Base-by-base conservation (phyloP, 92 coral and sea anemone genomes). In the Actinernus sp. region DNA sequence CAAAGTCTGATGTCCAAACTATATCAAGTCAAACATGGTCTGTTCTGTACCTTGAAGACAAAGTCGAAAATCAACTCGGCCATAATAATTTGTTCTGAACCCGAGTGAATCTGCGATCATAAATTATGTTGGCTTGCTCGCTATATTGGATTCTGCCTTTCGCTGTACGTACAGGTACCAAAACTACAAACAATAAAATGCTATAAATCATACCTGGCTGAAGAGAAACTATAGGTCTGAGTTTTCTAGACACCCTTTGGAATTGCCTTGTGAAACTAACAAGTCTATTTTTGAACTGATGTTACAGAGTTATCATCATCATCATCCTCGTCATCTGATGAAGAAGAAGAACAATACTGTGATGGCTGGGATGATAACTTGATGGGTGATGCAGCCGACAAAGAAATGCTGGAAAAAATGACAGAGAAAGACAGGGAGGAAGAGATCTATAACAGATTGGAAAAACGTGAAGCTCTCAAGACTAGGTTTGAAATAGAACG, bases 341-440 rank as follows among this genome's bases (percentile, higher is more conserved):
- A 91, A 41, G 97, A 95, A 40, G 97, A 94, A 4, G 98, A 95
- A 24, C 78, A 79, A 22, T 95, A 91, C 26, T 76, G 80, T 52
- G 99, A 95, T 73, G 97, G 92, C 21, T 88, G 93, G 95, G 99
- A 95, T 55, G 99, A 91, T 26, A 75, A 87, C 50, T 61, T 89
- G 50, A 88, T 95, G 70, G 99, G 99, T 10, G 99, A 95, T 50
- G 95, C 91, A 30, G 99, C 88, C 8, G 99, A 95, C 52, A 78
- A 96, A 55, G 93, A 86, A 55, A 84, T 93, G 78, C 78, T 95
- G 52, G 97, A 84, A 21, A 91, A 84, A 58, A 95, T 95, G 99
- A 95, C 99, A 20, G 99, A 95, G 54, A 91, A 88, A 61, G 99
- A 95, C 56, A 27, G 99, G 38, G 99, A 95, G 45, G 84, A 87